These are phyloP conservation scores for Smutsia temminckii DNA, from an alignment of 2,797 vertebrate genomes.

Conservation along the genomic window DNA sequence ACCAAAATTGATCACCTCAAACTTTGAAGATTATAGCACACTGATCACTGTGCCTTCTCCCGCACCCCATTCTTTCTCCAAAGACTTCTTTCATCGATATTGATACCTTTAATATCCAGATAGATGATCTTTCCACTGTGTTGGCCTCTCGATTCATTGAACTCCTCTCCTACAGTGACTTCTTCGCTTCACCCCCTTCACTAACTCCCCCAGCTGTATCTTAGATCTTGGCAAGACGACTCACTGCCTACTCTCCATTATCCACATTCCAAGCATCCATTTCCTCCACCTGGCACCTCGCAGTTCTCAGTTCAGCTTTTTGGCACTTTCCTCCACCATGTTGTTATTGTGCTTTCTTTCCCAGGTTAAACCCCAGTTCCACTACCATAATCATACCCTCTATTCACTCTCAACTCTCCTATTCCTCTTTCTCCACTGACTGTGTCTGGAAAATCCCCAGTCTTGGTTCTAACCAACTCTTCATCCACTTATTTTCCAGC, in stretches of 20 bases:
- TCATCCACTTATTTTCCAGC: background rate
- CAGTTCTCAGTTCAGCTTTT: background rate
- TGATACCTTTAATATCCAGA: background rate
- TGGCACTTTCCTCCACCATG: background rate
- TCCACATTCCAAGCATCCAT: background rate
- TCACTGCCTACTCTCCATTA: background rate
- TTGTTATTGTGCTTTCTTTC: background rate
- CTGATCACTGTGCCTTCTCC: background rate
- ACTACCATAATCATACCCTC: background rate
- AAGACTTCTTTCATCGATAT: background rate
- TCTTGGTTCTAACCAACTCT: background rate
- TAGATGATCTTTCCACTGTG: background rate
- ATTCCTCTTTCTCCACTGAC: background rate
- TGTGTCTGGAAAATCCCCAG: background rate
- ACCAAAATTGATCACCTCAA: background rate
- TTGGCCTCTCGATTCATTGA: background rate
- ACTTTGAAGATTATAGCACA: background rate
- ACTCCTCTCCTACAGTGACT: background rate
- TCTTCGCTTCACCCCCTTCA: background rate
- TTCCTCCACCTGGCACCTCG: background rate
- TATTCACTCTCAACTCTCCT: background rate
- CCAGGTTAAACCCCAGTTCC: background rate
- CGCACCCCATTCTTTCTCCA: no score
- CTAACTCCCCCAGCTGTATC: background rate
- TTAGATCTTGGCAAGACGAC: background rate